These are phyloP conservation scores for Diogma glabrata DNA, from an alignment of 2,888 invertebrate genomes.

Conservation along the genomic window DNA sequence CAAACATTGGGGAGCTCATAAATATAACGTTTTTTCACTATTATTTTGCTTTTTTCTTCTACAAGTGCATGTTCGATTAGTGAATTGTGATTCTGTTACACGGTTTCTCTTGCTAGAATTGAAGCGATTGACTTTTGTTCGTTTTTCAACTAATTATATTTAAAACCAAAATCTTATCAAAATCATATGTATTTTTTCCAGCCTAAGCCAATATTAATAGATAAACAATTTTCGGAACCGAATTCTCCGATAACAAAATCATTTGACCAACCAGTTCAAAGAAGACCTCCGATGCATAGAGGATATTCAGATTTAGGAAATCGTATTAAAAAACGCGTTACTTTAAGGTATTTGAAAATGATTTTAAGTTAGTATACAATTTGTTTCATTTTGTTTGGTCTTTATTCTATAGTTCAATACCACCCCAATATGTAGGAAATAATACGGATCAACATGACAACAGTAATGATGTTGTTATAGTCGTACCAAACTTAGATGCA, in stretches of 20 bases:
- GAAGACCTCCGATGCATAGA: slow-evolving; percentile 46
- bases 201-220: slow-evolving; percentile 56
- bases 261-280: slow-evolving; percentile 33
- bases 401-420: slow-evolving; percentile 33
- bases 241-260: slow-evolving; percentile 57
- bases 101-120: too few species aligned
- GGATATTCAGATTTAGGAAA: slow-evolving; percentile 68
- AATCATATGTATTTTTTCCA: slow-evolving; percentile 23
- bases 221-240: slow-evolving; percentile 69
- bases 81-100: too few species aligned
- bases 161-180: too few species aligned
- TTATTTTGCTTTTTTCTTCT: too few species aligned
- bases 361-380: neutral
- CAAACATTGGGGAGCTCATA: too few species aligned
- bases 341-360: slow-evolving; percentile 56
- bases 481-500: slow-evolving; percentile 39
- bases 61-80: too few species aligned
- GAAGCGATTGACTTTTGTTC: too few species aligned
- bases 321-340: slow-evolving; percentile 73
- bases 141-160: too few species aligned
- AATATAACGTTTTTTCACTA: too few species aligned
- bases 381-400: slow-evolving; percentile 10
- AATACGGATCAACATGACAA: slow-evolving; percentile 23
- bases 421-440: slow-evolving; percentile 32
- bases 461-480: slow-evolving; percentile 41